These are phyloP conservation scores for Drosophila merina DNA, from an alignment of 2,888 invertebrate species.

Conservation along the genomic window DNA sequence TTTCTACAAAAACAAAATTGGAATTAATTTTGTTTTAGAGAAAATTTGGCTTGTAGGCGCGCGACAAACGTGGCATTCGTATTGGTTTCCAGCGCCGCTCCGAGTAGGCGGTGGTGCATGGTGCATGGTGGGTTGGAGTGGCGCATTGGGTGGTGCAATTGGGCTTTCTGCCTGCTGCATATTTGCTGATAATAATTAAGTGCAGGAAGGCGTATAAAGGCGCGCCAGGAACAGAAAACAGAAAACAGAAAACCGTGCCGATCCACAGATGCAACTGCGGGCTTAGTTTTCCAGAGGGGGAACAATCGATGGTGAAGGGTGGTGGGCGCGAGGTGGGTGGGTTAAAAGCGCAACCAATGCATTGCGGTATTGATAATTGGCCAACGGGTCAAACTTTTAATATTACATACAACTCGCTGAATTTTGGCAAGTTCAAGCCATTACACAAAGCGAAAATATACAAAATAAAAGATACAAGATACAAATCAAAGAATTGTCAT, in stretches of 20 bases:
- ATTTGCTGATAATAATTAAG: slow-evolving; percentile 84
- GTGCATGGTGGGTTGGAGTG: background rate
- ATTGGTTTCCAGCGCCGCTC: slow-evolving; percentile 4
- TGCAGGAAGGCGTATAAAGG: slow-evolving; percentile 78
- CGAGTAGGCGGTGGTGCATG: background rate
- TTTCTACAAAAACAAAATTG: slow-evolving; percentile 80
- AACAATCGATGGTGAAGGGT: slow-evolving; percentile 1
- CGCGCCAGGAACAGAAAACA: slow-evolving; percentile 29
- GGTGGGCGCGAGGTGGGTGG: slow-evolving; percentile 23
- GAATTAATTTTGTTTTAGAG: slow-evolving; percentile 84
- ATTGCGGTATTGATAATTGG: slow-evolving; percentile 76
- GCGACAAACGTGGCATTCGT: slow-evolving; percentile 48
- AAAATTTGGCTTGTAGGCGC: slow-evolving; percentile 80
- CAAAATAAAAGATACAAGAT: too few relatives aligned
- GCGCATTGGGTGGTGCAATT: slow-evolving; percentile 4
- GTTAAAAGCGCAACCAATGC: slow-evolving; percentile 45
- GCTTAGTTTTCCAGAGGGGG: slow-evolving; percentile 24
- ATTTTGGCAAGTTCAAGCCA: slow-evolving; percentile 32
- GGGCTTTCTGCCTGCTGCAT: slow-evolving; percentile 68
- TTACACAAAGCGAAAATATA: slow-evolving; percentile 1
- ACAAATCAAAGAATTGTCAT: too few relatives aligned
- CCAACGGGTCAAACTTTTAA: slow-evolving; percentile 55
- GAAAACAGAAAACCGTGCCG: slow-evolving; percentile 17
- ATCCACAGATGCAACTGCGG: slow-evolving; percentile 47
- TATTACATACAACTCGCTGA: slow-evolving; percentile 17